These are phyloP conservation scores for Bambusicola thoracicus DNA, from an alignment of 2,113 vertebrate species.

Conservation along the genomic window DNA sequence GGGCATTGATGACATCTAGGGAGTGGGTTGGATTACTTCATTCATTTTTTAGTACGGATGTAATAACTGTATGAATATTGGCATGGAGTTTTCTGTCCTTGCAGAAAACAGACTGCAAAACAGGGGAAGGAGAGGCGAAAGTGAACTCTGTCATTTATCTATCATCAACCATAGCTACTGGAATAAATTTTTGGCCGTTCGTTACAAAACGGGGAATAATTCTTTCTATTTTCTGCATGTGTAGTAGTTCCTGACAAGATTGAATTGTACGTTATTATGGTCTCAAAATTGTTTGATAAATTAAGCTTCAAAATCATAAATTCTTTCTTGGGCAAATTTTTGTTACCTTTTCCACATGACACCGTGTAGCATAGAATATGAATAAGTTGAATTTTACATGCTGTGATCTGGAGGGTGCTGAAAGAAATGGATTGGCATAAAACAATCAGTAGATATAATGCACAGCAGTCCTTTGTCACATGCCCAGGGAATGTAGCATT, in stretches of 20 bases:
- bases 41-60: slow-evolving; percentile 41
- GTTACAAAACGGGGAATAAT: neutral
- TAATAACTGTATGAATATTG: slow-evolving; percentile 17
- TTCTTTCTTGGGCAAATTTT: neutral
- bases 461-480: neutral
- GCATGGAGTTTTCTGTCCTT: slow-evolving; percentile 7
- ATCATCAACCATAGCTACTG: neutral
- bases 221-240: neutral
- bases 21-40: slow-evolving; percentile 50
- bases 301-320: neutral
- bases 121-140: neutral
- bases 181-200: neutral
- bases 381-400: neutral
- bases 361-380: neutral
- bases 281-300: neutral
- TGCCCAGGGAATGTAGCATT: neutral
- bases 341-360: neutral
- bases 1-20: neutral
- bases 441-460: neutral
- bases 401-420: neutral
- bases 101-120: neutral
- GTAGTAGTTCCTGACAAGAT: neutral
- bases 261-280: neutral
- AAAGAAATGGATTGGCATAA: neutral
- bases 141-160: neutral